Evolutionary conservation across 2,888 invertebrate species (phyloP), one percentile per base, ranked within the genome.

Genomic region (Taenaris catops): DNA sequence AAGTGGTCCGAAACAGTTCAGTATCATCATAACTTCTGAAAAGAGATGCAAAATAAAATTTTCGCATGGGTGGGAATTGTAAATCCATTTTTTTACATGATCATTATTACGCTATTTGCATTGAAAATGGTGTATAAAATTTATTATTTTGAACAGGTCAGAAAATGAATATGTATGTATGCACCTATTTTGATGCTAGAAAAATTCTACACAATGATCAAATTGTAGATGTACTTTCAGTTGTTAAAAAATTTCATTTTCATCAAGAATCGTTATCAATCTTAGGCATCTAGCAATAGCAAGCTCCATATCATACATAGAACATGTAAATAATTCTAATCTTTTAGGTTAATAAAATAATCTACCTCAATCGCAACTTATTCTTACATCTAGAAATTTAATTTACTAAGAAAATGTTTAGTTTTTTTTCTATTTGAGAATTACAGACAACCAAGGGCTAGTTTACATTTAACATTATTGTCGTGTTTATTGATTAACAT

Each of bases 321-420:
- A 59, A 63, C 74, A 66, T 80, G 78, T 86, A 84, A 78, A 79
- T 84, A 81, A 67, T 80, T 79, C 68, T 80, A 79, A 79, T 80
- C 65, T 65, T 67, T 67, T 86, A 86, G 80, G 79, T 71, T 84
- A 86, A 81, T 86, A 86, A 86, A 83, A 79, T 74, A 73, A 86
- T 84, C 86, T 86, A 86, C 86, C 86, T 86, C 86, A 86, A 78
- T 72, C 63, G 63, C 68, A 83, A 84, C 78, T 80, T 83, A 81
- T 78, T 71, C 64, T 74, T 79, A 75, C 59, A 70, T 66, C 60
- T 81, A 84, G 78, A 70, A 73, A 60, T 69, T 62, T 71, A 76
- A n/a, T 71, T 70, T 70, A 78, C 61, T 75, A 72, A 58, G 51
- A 42, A 41, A 41, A 44, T 45, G 29, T 38, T 46, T 37, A 41